Evolutionary conservation across 92 coral and sea anemone genomes (phyloP), one percentile per base, ranked within the genome.

Genomic region (Actinernus sp.): DNA sequence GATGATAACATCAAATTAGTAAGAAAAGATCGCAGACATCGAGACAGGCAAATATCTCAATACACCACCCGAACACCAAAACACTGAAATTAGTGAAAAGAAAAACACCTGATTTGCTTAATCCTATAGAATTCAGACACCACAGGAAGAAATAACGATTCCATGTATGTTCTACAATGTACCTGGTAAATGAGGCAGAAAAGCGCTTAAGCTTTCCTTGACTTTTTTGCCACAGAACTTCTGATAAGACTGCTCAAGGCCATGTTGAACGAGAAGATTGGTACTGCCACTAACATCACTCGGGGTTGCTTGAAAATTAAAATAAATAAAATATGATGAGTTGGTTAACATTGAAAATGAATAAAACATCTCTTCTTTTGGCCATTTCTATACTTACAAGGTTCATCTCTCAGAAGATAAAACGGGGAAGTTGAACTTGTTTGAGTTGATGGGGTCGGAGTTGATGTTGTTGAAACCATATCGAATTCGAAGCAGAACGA

Each of bases 131-230:
- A n/a, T n/a, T n/a, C n/a, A n/a, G n/a, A n/a, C n/a, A n/a, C n/a
- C n/a, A n/a, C n/a, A n/a, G n/a, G n/a, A 22, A 38, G 31, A 38
- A 2, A 40, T 1, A 12, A 14, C 1, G 13, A 29, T 31, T 1
- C 0, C 3, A 40, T n/a, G n/a, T n/a, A n/a, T n/a, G n/a, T n/a
- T n/a, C n/a, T n/a, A n/a, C n/a, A n/a, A n/a, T n/a, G 59, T 87
- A 94, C 98, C 98, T 49, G 98, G 97, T 14, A 94, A 74, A 65
- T 91, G 91, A 3, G 98, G 97, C 24, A 94, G 84, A 72, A 94
- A 94, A n/a, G 97, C 76, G 63, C 98, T 94, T 21, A 94, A 63
- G 25, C 93, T 84, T 53, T 94, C 98, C 66, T 94, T 94, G 29
- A 92, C 85, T 68, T 94, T 94, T 57, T 91, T 94, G 55, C 97